Conservation (phyloP, 2,888 invertebrate genomes). For the Ganaspis brasiliensis region DNA sequence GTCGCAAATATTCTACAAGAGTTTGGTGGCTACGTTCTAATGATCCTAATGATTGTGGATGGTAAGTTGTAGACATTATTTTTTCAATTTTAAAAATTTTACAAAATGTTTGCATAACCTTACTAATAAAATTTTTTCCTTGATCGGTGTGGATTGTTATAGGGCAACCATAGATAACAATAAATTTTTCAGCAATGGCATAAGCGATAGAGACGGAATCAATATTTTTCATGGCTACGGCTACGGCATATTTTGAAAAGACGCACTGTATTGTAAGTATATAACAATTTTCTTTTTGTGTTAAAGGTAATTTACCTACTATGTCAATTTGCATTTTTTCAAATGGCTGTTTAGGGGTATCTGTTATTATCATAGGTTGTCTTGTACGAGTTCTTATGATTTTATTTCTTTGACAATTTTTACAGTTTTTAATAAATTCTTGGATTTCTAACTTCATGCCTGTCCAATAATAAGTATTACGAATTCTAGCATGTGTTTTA, state of each 20-base stretch:
- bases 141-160: not conserved
- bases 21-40: not conserved
- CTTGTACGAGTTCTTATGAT: not conserved
- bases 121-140: slow-evolving; percentile 7
- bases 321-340: slow-evolving; percentile 1
- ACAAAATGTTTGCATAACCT: not conserved
- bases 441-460: not conserved
- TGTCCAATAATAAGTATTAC: not conserved
- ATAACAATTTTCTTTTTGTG: not conserved
- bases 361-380: not conserved
- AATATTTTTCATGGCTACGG: not conserved
- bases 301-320: not conserved
- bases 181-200: not conserved
- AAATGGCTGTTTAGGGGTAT: not conserved
- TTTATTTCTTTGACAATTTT: slow-evolving; percentile 5
- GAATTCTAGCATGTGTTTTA: not conserved
- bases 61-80: not conserved
- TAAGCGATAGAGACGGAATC: not conserved
- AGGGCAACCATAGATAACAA: not conserved
- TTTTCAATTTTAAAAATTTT: not conserved
- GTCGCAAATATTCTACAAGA: not conserved
- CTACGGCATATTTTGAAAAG: not conserved
- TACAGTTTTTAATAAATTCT: not conserved
- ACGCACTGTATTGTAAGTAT: not conserved
- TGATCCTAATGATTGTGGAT: not conserved